Evolutionary conservation across 2,797 vertebrate genomes (phyloP), one percentile per base, ranked within the genome.

Genomic region (Sciaenops ocellatus): DNA sequence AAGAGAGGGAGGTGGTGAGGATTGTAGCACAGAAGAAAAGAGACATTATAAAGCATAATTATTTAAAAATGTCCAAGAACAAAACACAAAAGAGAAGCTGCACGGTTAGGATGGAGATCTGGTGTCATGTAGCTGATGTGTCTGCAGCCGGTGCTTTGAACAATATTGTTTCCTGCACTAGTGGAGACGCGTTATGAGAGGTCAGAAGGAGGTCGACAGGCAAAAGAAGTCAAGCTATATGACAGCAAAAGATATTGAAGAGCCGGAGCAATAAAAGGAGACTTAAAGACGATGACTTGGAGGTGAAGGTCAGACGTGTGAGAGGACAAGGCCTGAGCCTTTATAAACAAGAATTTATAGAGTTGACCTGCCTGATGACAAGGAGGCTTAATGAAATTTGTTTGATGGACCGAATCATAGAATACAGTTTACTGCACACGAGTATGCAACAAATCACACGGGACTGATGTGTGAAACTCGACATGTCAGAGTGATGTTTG

Each of bases 251-350:
- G 69, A 71, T 71, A 78, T 42, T 75, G 64, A 71, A 18, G 50
- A 80, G 66, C 18, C 26, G 65, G 8, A 56, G 65, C 68, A 72
- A 86, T 83, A 82, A 87, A 75, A 85, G 54, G 4, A 22, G 81
- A 61, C 38, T 48, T 57, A 72, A 56, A 74, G 79, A 69, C 22
- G 69, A 67, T 18, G 71, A 84, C 54, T 60, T 22, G 69, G 72
- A 64, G 75, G 70, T 61, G 61, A 71, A 51, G 66, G 47, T 30
- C 20, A 22, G 64, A 63, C 38, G 55, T 0, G 11, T 15, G 63
- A 44, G 28, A 63, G 69, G 78, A 62, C 68, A 50, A 83, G 62
- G 82, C 63, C 66, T 3, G 8, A 20, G 65, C 55, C 60, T 80
- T 75, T n/a, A 54, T 68, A 55, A 75, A 78, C 26, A 61, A 24